Percentiles rank a stretch among this genome's conserved stretches.
These are phyloP conservation scores for Pterostichus madidus DNA, from an alignment of 2,888 invertebrate species.

Conservation along the genomic window DNA sequence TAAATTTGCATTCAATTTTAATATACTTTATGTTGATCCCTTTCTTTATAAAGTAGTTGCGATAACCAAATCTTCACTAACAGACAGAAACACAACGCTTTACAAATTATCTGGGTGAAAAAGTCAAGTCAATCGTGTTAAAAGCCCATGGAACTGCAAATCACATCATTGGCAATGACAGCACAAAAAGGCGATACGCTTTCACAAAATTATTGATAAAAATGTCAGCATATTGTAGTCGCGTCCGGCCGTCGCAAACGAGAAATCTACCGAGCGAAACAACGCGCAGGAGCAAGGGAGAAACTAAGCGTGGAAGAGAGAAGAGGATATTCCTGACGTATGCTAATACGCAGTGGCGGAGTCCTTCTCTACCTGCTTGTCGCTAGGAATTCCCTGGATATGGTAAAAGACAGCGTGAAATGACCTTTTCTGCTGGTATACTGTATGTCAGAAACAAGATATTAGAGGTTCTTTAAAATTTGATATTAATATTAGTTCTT, in stretches of 20 bases:
- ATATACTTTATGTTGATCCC: no score
- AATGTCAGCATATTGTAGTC: conserved; percentile 43
- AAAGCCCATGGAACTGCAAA: conserved; percentile 30
- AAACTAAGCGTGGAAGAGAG: not conserved
- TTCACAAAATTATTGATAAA: conserved; percentile 44
- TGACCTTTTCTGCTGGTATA: no score
- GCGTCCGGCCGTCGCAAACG: not conserved
- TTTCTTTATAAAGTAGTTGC: not conserved
- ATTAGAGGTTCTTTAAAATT: no score
- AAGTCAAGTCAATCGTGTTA: conserved; percentile 46
- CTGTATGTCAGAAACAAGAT: no score
- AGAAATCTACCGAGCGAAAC: not conserved
- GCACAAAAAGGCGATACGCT: conserved; percentile 39
- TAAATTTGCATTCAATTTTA: no score
- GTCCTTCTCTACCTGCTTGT: no score
- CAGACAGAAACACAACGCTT: conserved; percentile 8
- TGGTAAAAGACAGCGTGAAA: no score
- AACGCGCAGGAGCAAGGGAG: not conserved
- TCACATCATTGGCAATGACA: conserved; percentile 31
- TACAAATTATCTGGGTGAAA: conserved; percentile 3
- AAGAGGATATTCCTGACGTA: conserved; percentile 6
- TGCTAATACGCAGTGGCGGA: conserved; percentile 14
- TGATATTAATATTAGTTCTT: no score
- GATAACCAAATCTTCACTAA: not conserved
- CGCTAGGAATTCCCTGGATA: no score